Evolutionary conservation across 1,140 invertebrate species (phyloP).

Genomic region (Hylyphantes graminicola): DNA sequence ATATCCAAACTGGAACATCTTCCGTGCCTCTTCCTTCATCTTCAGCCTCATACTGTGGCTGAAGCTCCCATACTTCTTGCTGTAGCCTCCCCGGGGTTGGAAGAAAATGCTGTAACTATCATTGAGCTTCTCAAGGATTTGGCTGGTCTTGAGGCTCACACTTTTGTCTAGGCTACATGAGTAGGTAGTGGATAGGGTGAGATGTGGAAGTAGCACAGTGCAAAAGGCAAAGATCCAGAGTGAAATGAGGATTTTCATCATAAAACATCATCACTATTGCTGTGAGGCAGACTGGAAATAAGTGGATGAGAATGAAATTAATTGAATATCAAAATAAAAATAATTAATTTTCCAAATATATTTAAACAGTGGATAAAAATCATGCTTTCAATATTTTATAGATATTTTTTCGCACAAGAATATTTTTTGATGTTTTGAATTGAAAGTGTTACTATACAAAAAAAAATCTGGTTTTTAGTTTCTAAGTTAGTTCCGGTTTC

Average conservation of each 20-base stretch:
- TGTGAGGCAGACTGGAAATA: background rate
- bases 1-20: constrained; percentile 74
- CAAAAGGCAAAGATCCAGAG: constrained; percentile 24
- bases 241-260: constrained; percentile 34
- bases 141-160: constrained; percentile 19
- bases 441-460: no score
- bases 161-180: constrained; percentile 49
- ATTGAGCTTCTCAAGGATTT: constrained; percentile 29
- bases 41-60: constrained; percentile 66
- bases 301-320: background rate
- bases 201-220: background rate
- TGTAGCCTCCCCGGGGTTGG: constrained; percentile 62
- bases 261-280: constrained; percentile 46
- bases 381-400: no score
- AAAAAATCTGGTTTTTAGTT: no score
- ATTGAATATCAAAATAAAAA: no score
- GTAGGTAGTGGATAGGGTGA: constrained; percentile 2
- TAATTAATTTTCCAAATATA: no score
- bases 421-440: no score
- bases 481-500: no score
- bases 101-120: constrained; percentile 60
- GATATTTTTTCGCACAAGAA: no score
- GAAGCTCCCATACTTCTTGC: constrained; percentile 65
- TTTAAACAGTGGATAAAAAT: no score
- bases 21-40: constrained; percentile 67